Evolutionary conservation across 2,113 vertebrate genomes (phyloP), one percentile per base, ranked within the genome.

Genomic region (Brachyhypopomus gauderio): DNA sequence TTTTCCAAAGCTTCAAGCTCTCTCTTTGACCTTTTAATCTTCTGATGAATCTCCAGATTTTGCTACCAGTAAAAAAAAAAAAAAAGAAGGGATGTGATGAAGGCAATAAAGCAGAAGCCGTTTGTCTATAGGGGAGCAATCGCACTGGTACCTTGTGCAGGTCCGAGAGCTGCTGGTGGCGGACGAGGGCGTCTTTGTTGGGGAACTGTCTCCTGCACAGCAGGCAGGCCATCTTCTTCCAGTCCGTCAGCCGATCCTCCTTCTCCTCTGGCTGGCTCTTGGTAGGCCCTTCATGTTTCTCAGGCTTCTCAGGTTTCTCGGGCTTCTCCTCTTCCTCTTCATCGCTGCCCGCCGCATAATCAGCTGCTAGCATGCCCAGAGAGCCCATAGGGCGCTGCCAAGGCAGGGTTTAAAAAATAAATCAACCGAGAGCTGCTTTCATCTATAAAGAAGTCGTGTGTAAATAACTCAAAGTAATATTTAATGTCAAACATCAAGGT

Each of bases 31-130:
- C 91, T 93, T 89, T 96, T 98, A 85, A 98, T 98, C 91, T 98
- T 98, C 78, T 96, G 92, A 64, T 98, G 97, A 83, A 98, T 97
- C 86, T 98, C 97, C 91, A 99, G 93, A 89, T 99, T 99, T 99
- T 98, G 96, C 97, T 99, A 89, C 85, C 75, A 87, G 79, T 45
- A 88, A 4, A 58, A 72, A 89, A 83, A 77, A 67, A 27, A 8
- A 14, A 7, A 62, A 22, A 73, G 34, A 7, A 56, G 38, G 2
- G 27, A 36, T 8, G 59, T 3, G 38, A 34, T 75, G 52, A 22
- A 22, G 72, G 34, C 16, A n/a, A 34, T 22, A 62, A 36, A 83
- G 69, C 16, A n/a, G 22, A 73, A 23, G 8, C 0, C 14, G 3
- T 62, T 2, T 16, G 27, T 16, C 11, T 60, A 59, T 19, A 1